Evolutionary conservation across 2,797 vertebrate species (phyloP), one percentile per base, ranked within the genome.

Genomic region (Leptodactylus fallax): DNA sequence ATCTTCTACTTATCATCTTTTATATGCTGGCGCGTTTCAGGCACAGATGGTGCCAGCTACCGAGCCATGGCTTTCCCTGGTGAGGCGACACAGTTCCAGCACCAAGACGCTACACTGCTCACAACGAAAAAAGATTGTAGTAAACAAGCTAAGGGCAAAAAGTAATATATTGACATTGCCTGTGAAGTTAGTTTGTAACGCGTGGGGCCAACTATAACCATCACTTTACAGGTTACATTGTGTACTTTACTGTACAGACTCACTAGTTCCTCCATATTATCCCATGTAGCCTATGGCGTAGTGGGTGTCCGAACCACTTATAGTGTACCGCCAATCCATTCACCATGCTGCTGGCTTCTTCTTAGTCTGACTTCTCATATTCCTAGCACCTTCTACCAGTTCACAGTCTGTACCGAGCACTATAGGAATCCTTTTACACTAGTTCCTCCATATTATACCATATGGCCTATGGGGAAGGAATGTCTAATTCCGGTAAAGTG

Each of bases 41-140:
- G 16, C 71, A 79, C 77, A 80, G 85, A 79, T 69, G 77, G 77
- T 10, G 49, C 74, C 85, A 79, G 19, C 19, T 21, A 65, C 16
- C 51, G 85, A 78, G 53, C 77, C 23, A 25, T 65, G 25, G 53
- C 27, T 79, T 56, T 49, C 51, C 65, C 63, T 60, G 51, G 21
- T 81, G 77, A 11, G 85, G 17, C 21, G 76, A 69, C 49, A 36
- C 65, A 53, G 63, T 56, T 36, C 49, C 36, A 11, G 45, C 21
- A 36, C 53, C 53, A 27, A 7, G 23, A 72, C 8, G n/a, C 14
- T 7, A 49, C 55, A 72, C 7, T 21, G 16, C 36, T 19, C 36
- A 36, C 12, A 49, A 76, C 10, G 36, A 49, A 2, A 61, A 51
- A 63, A 47, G 19, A 23, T 21, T 25, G 67, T 77, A 45, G 58